These are phyloP conservation scores for Nasua narica DNA, from an alignment of 2,797 vertebrate species.

Conservation along the genomic window DNA sequence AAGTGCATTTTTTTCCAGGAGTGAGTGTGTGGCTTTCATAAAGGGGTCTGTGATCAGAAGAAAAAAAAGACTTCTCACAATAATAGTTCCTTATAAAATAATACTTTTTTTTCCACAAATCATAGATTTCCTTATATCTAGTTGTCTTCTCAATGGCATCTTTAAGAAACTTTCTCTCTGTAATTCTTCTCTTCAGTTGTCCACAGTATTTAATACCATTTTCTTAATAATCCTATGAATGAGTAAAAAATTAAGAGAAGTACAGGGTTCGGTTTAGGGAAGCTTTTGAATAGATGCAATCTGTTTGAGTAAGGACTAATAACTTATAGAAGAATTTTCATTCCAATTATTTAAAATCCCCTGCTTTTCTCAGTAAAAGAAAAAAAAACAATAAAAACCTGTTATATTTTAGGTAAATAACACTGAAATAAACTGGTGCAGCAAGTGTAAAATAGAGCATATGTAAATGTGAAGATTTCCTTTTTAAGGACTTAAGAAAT, in stretches of 20 bases:
- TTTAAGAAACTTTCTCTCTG: background rate
- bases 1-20: slow-evolving; percentile 16
- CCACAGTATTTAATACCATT: background rate
- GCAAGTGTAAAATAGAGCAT: background rate
- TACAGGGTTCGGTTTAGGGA: slow-evolving; percentile 30
- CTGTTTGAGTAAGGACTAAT: background rate
- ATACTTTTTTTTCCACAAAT: slow-evolving; percentile 9
- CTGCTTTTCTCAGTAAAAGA: background rate
- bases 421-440: background rate
- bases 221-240: slow-evolving; percentile 38
- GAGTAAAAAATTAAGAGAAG: background rate
- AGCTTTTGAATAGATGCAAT: slow-evolving; percentile 28
- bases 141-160: slow-evolving; percentile 26
- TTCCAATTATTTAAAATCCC: slow-evolving; percentile 30
- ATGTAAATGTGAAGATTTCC: background rate
- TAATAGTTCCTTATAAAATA: slow-evolving; percentile 23
- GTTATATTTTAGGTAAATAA: slow-evolving; percentile 5
- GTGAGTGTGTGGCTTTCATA: background rate
- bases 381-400: too few relatives aligned
- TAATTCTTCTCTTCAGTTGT: background rate
- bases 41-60: background rate
- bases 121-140: slow-evolving; percentile 20
- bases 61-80: background rate
- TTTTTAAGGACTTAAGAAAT: slow-evolving; percentile 13
- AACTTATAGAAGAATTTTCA: slow-evolving; percentile 17